Evolutionary conservation across 35 echinoderm and acorn worm species (phyloP).

Genomic region (Stichopus chloronotus): DNA sequence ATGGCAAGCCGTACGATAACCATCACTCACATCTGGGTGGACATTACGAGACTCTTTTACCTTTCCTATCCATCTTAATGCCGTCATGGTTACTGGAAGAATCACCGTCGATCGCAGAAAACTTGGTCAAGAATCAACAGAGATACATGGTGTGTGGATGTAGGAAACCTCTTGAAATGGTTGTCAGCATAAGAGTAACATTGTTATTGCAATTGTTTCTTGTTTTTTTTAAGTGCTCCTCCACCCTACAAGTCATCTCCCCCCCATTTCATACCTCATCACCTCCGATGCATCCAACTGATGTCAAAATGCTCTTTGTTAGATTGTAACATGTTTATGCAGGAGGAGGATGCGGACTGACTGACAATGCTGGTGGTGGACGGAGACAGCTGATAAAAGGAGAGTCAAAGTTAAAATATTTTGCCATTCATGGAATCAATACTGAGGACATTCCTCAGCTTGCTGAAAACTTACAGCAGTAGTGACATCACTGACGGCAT

Average conservation of each 20-base stretch:
- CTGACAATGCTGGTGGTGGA: no score
- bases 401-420: no score
- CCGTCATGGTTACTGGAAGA: conserved; percentile 86
- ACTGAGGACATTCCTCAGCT: no score
- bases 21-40: conserved; percentile 80
- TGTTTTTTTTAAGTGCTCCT: neutral
- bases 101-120: conserved; percentile 66
- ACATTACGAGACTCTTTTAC: conserved; percentile 85
- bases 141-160: conserved; percentile 73
- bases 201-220: neutral
- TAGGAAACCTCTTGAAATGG: neutral
- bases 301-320: no score
- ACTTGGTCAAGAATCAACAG: conserved; percentile 85
- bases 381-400: no score
- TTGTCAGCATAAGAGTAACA: neutral
- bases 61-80: conserved; percentile 92
- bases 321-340: no score
- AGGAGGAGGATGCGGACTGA: no score
- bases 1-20: conserved; percentile 86
- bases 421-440: no score
- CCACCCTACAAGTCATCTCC: neutral
- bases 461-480: no score
- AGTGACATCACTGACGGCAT: no score
- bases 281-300: no score
- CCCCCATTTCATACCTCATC: neutral